A percentile compares a stretch with the other conserved stretches of the same genome.
These are phyloP conservation scores for Thymelicus sylvestris DNA, from an alignment of 2,888 invertebrate genomes.

Conservation along the genomic window DNA sequence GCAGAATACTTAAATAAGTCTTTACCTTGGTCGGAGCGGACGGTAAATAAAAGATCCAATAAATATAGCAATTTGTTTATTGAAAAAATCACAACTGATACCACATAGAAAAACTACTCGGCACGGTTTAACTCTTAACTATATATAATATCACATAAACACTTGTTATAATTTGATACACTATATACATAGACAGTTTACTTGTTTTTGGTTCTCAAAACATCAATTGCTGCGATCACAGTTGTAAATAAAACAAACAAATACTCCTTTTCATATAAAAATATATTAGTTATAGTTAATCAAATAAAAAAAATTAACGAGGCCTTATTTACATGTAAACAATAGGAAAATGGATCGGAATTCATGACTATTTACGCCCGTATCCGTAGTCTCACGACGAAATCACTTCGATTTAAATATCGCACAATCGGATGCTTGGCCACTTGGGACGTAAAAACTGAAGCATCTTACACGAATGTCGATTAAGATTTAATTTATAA, in stretches of 20 bases:
- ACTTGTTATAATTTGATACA: constrained; percentile 79
- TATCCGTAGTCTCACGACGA: not conserved
- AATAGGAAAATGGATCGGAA: constrained; percentile 43
- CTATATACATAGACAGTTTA: constrained; percentile 73
- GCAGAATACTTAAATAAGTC: too few species aligned
- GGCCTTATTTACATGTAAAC: constrained; percentile 18
- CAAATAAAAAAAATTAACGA: constrained; percentile 44
- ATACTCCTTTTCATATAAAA: constrained; percentile 47
- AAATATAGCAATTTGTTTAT: constrained; percentile 78
- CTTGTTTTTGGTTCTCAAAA: constrained; percentile 68
- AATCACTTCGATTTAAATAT: not conserved
- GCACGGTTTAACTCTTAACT: constrained; percentile 84
- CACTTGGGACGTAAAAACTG: not conserved
- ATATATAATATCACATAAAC: constrained; percentile 84
- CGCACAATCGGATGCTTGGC: not conserved
- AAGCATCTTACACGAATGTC: not conserved
- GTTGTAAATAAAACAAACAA: constrained; percentile 52
- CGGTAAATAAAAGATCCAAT: constrained; percentile 40
- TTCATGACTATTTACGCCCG: constrained; percentile 13
- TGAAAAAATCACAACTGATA: constrained; percentile 84
- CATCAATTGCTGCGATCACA: constrained; percentile 64
- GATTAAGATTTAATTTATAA: too few species aligned
- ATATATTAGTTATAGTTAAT: constrained; percentile 34
- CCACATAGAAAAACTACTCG: constrained; percentile 85
- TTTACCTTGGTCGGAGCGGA: too few species aligned